Percentiles rank a stretch among this genome's conserved stretches.
Evolutionary conservation across 2,797 vertebrate genomes (phyloP).

Genomic region (Chelidonichthys spinosus): DNA sequence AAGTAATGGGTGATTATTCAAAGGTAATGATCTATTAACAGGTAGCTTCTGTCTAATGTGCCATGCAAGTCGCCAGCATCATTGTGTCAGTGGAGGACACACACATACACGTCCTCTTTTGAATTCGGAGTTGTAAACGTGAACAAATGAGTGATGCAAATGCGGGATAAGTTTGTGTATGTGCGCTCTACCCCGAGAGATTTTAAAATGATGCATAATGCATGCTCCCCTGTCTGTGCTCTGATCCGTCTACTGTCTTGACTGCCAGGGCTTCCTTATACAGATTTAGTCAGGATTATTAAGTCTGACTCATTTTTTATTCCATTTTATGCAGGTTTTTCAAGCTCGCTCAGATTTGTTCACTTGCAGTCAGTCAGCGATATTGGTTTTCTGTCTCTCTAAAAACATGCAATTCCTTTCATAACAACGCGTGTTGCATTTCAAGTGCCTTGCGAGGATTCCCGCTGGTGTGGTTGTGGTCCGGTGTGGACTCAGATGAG

Average conservation of each 20-base stretch:
- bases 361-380: constrained; percentile 72
- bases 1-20: constrained; percentile 77
- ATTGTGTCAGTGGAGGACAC: constrained; percentile 36
- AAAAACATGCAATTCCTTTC: constrained; percentile 77
- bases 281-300: constrained; percentile 85
- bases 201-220: constrained; percentile 83
- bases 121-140: constrained; percentile 55
- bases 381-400: constrained; percentile 77
- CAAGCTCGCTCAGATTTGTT: constrained; percentile 73
- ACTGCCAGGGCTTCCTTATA: constrained; percentile 79
- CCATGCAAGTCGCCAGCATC: constrained; percentile 48
- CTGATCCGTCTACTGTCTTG: constrained; percentile 80
- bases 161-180: constrained; percentile 37
- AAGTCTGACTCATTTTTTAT: constrained; percentile 85
- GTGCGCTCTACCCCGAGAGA: constrained; percentile 60
- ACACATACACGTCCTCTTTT: constrained; percentile 38
- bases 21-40: constrained; percentile 80
- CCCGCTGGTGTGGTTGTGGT: constrained; percentile 67
- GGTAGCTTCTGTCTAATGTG: constrained; percentile 66
- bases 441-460: constrained; percentile 66
- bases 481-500: constrained; percentile 56
- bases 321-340: constrained; percentile 81
- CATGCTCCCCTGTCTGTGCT: constrained; percentile 78
- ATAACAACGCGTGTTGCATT: constrained; percentile 70
- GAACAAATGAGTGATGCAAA: constrained; percentile 73